Evolutionary conservation across 2,113 vertebrate species (phyloP).

Genomic region (Hemiscyllium ocellatum): DNA sequence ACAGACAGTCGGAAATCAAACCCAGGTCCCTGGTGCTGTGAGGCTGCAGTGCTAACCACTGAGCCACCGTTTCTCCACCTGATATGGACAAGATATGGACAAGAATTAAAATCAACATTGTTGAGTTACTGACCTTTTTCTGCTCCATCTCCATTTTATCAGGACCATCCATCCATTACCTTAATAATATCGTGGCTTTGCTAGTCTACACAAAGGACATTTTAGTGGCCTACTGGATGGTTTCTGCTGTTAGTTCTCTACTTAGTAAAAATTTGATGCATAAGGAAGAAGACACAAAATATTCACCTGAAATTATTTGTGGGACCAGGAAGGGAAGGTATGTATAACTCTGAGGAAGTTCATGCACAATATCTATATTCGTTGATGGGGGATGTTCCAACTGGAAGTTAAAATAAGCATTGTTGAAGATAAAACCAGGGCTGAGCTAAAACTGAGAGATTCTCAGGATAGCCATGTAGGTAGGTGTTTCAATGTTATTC

Average conservation of each 20-base stretch:
- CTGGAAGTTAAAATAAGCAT: background rate
- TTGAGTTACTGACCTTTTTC: background rate
- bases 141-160: background rate
- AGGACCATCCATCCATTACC: background rate
- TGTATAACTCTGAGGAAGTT: background rate
- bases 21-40: too few relatives aligned
- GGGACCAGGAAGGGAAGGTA: background rate
- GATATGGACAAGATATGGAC: background rate
- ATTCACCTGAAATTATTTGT: background rate
- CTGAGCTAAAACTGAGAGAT: background rate
- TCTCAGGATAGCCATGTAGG: background rate
- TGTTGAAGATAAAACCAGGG: background rate
- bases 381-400: background rate
- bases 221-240: background rate
- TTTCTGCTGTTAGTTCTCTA: background rate
- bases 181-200: background rate
- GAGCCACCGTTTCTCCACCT: background rate
- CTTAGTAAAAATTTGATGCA: background rate
- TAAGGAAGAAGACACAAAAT: background rate
- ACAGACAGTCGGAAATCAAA: too few relatives aligned
- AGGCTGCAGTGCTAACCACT: too few relatives aligned
- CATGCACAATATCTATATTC: background rate
- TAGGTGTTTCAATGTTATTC: background rate
- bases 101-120: too few relatives aligned
- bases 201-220: background rate